A percentile compares a stretch with the other conserved stretches of the same genome.
Evolutionary conservation across 1,140 invertebrate species (phyloP).

Genomic region (Zaprionus kolodkinae): DNA sequence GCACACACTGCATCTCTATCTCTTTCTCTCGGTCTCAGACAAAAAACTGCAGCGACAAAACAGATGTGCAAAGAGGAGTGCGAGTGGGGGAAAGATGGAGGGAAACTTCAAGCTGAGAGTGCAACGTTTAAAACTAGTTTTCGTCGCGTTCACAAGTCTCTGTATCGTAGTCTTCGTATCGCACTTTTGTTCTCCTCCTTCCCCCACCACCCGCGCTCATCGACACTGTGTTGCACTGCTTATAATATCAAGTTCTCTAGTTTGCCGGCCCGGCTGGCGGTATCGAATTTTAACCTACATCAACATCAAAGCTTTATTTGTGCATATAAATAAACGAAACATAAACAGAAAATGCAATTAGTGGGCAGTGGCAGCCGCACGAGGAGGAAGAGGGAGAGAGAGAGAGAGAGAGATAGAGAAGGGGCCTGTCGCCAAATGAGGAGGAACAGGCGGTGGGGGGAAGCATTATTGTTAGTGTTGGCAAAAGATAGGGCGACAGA

Average conservation of each 20-base stretch:
- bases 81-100: not conserved
- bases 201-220: not conserved
- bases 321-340: slow-evolving; percentile 45
- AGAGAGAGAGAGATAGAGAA: not conserved
- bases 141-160: slow-evolving; percentile 37
- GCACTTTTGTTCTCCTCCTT: not conserved
- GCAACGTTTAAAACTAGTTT: slow-evolving; percentile 66
- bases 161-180: not conserved
- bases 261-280: slow-evolving; percentile 28
- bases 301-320: slow-evolving; percentile 47
- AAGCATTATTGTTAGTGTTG: slow-evolving; percentile 15
- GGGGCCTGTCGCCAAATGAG: not conserved
- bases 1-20: not conserved
- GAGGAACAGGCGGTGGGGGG: too few relatives aligned
- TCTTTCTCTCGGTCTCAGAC: slow-evolving; percentile 13
- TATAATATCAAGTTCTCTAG: slow-evolving; percentile 43
- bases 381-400: not conserved
- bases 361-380: not conserved
- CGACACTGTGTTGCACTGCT: slow-evolving; percentile 3
- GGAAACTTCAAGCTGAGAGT: slow-evolving; percentile 1
- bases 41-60: slow-evolving; percentile 49
- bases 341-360: slow-evolving; percentile 48
- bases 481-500: slow-evolving; percentile 31
- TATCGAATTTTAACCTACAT: slow-evolving; percentile 58
- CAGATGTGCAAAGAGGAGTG: slow-evolving; percentile 48